Evolutionary conservation across 1,140 invertebrate species (phyloP), one percentile per base, ranked within the genome.

Genomic region (Brachionus rubens): DNA sequence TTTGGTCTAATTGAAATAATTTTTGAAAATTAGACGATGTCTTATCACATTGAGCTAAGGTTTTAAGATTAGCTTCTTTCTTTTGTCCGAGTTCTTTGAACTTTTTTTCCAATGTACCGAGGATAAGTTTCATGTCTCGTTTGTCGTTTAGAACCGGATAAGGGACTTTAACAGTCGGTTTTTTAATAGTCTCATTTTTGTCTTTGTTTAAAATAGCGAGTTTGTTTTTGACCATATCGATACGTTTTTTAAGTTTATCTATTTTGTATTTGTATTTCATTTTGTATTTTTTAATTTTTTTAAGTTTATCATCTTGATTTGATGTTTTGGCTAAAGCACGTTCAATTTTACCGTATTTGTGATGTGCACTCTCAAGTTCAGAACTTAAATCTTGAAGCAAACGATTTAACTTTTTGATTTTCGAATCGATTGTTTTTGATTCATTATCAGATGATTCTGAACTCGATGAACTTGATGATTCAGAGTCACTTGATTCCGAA

Each of bases 91-190:
- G n/a, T 43, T 65, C 59, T 21, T 65, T 26, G 21, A 65, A 21
- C 40, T 72, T 72, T 33, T 47, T 54, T 72, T 72, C 48, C 48
- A 72, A 72, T 7, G 48, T 72, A 40, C 16, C 36, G 21, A 72
- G 48, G 33, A 72, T 72, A 21, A 41, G 48, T 48, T 54, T 72
- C 46, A 48, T 72, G 10, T 72, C 68, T 28, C 68, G n/a, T 41
- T 72, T 72, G 46, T 72, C 68, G 40, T 72, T 72, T 7, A 72
- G 24, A 12, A 72, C 68, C 16, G 68, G 68, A 48, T 72, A 72
- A 16, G 68, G 68, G 5, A 72, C n/a, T 24, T 72, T 72, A 19
- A 54, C n/a, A 30, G 28, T 30, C 3, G 12, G 3, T 19, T 54
- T 72, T 72, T 54, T 48, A 16, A 19, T 72, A 48, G 36, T 10